Evolutionary conservation across 1,140 invertebrate genomes (phyloP).

Genomic region (Trichonephila clavipes): DNA sequence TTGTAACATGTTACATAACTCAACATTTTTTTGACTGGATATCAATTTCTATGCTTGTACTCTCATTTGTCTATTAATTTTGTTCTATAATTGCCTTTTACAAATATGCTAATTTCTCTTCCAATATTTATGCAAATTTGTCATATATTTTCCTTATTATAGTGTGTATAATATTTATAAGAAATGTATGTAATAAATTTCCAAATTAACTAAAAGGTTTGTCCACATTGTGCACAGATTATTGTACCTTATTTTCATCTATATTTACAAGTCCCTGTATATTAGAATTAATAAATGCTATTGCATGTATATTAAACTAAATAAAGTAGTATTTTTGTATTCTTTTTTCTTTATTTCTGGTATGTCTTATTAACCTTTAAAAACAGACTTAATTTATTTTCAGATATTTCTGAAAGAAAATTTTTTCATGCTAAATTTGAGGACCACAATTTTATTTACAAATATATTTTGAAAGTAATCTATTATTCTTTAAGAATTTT

Average conservation of each 20-base stretch:
- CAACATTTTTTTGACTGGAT: too few relatives aligned
- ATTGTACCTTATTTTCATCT: background rate
- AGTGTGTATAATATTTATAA: background rate
- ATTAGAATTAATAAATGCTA: conserved; percentile 9
- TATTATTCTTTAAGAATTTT: too few relatives aligned
- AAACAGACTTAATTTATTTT: too few relatives aligned
- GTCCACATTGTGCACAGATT: background rate
- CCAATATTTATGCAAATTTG: background rate
- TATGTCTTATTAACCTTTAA: background rate
- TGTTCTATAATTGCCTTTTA: too few relatives aligned
- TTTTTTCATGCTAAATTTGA: too few relatives aligned
- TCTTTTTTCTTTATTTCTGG: background rate
- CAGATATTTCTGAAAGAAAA: too few relatives aligned
- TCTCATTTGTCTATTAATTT: too few relatives aligned
- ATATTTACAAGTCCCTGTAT: background rate
- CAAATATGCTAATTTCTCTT: background rate
- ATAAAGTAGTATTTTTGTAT: background rate
- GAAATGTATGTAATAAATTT: background rate
- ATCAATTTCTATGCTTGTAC: too few relatives aligned
- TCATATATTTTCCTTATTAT: background rate
- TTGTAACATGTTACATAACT: background rate
- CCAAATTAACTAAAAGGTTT: background rate
- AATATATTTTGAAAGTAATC: too few relatives aligned
- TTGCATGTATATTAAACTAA: background rate
- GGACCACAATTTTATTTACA: too few relatives aligned